Conservation (phyloP, 2,113 vertebrate species). For the Anarrhichthys ocellatus region DNA sequence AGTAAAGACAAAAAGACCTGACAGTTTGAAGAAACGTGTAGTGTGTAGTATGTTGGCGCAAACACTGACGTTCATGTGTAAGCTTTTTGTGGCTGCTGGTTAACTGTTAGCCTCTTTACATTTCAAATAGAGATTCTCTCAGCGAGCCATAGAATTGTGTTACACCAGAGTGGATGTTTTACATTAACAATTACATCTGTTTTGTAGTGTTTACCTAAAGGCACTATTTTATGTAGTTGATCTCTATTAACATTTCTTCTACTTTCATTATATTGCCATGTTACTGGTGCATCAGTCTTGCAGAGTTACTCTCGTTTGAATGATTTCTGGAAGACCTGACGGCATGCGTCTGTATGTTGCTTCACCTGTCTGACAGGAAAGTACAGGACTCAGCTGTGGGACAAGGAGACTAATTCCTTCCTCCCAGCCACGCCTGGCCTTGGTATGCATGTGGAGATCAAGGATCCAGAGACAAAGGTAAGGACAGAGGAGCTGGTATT, state of each 20-base stretch:
- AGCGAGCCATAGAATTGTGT: not conserved
- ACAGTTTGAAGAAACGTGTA: not conserved
- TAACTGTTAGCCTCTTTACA: not conserved
- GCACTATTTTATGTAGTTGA: too few relatives aligned
- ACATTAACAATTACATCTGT: not conserved
- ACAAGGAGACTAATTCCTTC: slow-evolving; percentile 89
- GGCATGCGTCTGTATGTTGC: not conserved
- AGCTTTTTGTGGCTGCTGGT: not conserved
- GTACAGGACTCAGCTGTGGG: slow-evolving; percentile 94
- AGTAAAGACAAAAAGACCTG: not conserved
- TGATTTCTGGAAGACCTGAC: not conserved
- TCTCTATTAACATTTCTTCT: not conserved
- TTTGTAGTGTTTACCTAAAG: too few relatives aligned
- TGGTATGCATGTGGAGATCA: slow-evolving; percentile 96
- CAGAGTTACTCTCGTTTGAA: not conserved
- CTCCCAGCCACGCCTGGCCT: slow-evolving; percentile 92
- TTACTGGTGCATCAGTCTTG: not conserved
- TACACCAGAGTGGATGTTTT: not conserved
- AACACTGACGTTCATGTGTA: not conserved
- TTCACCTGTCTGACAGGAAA: slow-evolving; percentile 82
- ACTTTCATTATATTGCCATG: too few relatives aligned
- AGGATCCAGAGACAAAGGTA: slow-evolving; percentile 93
- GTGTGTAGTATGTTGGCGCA: not conserved
- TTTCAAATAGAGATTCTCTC: not conserved
- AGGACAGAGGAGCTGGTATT: not conserved